These are phyloP conservation scores for Dasyornis broadbenti DNA, from an alignment of 2,113 vertebrate genomes.

Conservation along the genomic window DNA sequence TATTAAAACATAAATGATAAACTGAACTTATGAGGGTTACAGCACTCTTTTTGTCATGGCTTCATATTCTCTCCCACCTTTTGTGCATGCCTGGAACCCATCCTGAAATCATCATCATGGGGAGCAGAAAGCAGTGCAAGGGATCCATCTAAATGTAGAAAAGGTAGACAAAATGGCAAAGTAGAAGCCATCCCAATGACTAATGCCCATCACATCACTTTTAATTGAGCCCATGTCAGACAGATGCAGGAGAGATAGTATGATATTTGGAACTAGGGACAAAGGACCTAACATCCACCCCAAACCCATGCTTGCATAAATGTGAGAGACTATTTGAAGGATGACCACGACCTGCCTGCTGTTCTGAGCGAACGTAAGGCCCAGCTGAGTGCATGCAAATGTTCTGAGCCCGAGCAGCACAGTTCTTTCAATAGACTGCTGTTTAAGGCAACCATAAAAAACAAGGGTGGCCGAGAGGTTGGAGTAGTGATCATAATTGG, in stretches of 20 bases:
- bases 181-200: background rate
- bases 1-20: background rate
- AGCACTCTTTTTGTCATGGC: background rate
- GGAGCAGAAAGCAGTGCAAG: rapidly evolving
- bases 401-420: background rate
- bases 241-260: background rate
- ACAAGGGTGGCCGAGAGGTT: rapidly evolving
- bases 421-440: background rate
- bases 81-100: background rate
- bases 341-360: background rate
- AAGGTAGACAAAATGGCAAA: background rate
- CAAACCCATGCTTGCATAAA: background rate
- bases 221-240: background rate
- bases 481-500: rapidly evolving
- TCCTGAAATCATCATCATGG: background rate
- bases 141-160: background rate
- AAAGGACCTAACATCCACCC: background rate
- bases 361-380: background rate
- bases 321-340: background rate
- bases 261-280: background rate
- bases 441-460: background rate
- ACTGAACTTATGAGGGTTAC: background rate
- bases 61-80: background rate
- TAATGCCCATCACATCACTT: background rate
- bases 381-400: background rate